Conservation (phyloP, 2,888 invertebrate genomes). For the Macaria notata region DNA sequence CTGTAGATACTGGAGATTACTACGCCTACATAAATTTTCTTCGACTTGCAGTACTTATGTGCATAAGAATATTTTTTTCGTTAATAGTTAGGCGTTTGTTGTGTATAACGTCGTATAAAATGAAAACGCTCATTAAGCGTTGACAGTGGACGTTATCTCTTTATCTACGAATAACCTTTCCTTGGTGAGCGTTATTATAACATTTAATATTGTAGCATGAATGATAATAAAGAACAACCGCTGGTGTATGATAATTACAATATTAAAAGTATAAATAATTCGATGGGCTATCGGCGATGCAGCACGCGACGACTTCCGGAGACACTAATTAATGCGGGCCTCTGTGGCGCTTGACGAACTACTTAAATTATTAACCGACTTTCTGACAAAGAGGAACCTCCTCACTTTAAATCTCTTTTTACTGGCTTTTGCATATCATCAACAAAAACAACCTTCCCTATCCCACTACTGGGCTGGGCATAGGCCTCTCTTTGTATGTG, state of each 20-base stretch:
- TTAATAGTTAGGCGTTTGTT: too few species aligned
- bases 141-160: conserved; percentile 66
- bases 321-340: conserved; percentile 68
- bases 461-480: too few species aligned
- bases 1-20: too few species aligned
- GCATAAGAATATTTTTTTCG: too few species aligned
- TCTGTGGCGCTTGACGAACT: conserved; percentile 61
- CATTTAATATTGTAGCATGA: conserved; percentile 78
- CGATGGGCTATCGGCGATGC: conserved; percentile 73
- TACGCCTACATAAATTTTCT: too few species aligned
- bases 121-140: conserved; percentile 60
- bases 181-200: conserved; percentile 71
- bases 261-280: conserved; percentile 81
- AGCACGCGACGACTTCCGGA: conserved; percentile 80
- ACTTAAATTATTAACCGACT: conserved; percentile 48
- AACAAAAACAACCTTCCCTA: too few species aligned
- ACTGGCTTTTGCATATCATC: not conserved
- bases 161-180: conserved; percentile 72
- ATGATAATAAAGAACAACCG: conserved; percentile 73
- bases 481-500: too few species aligned
- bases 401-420: not conserved
- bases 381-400: too few species aligned
- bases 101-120: conserved; percentile 19
- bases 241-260: conserved; percentile 77
- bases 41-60: too few species aligned